phyloP scores from a whole-genome alignment of 2,113 vertebrate species.

The Strix uralensis region DNA sequence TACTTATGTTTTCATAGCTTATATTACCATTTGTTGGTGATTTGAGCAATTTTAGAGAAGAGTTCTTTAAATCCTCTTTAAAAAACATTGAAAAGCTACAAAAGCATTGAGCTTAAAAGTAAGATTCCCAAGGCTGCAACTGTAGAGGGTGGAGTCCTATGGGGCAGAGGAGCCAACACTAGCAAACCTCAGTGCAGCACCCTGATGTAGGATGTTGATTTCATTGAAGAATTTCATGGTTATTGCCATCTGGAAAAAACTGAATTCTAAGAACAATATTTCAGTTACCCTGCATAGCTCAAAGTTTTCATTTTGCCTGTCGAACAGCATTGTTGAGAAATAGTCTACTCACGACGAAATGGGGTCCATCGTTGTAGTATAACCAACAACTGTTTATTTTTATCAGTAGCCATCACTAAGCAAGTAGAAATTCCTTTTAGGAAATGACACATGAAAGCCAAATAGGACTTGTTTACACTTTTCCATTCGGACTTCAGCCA shows the following conservation, averaged over 20 bases:
- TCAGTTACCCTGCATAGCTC: background rate
- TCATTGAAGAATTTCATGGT: background rate
- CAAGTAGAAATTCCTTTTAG: background rate
- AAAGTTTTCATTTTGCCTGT: background rate
- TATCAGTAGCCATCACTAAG: background rate
- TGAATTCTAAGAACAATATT: background rate
- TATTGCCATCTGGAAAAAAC: background rate
- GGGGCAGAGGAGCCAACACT: background rate
- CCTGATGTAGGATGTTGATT: background rate
- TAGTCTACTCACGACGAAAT: background rate
- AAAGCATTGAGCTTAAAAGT: background rate
- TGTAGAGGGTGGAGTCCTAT: background rate
- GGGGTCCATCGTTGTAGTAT: background rate
- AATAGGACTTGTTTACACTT: background rate
- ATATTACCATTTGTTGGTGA: background rate
- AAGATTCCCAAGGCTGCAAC: background rate
- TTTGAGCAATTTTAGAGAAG: background rate
- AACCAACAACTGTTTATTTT: background rate
- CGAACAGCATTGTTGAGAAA: background rate
- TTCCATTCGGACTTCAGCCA: background rate
- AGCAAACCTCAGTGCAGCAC: background rate
- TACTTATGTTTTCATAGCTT: background rate
- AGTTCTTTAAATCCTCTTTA: background rate
- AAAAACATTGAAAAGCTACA: background rate
- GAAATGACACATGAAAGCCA: background rate